A percentile compares a stretch with the other conserved stretches of the same genome.
phyloP scores from a whole-genome alignment of 2,888 invertebrate genomes.

The Drosophila nigritarsus region DNA sequence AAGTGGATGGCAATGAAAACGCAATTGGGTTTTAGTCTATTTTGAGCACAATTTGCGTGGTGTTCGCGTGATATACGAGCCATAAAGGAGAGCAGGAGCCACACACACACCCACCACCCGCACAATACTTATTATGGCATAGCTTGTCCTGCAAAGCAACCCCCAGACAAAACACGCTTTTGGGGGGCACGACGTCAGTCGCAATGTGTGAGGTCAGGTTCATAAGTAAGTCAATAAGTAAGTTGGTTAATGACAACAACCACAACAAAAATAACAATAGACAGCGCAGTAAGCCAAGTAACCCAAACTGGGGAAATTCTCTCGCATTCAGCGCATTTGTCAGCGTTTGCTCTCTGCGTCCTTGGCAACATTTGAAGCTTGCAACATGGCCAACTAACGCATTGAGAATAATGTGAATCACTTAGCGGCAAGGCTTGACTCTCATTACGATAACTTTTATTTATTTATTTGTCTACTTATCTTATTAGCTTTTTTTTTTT shows the following conservation, averaged over 20 bases:
- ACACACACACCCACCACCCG: background rate
- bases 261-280: constrained; percentile 29
- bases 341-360: constrained; percentile 24
- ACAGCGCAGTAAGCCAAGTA: constrained; percentile 17
- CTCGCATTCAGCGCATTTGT: constrained; percentile 49
- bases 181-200: constrained; percentile 43
- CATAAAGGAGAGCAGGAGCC: constrained; percentile 44
- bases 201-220: constrained; percentile 75
- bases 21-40: constrained; percentile 62
- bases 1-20: constrained; percentile 49
- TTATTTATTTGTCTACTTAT: background rate
- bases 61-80: constrained; percentile 64
- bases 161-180: constrained; percentile 38
- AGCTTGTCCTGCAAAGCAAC: constrained; percentile 17
- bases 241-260: constrained; percentile 71
- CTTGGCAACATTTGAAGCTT: constrained; percentile 48
- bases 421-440: background rate
- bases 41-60: constrained; percentile 55
- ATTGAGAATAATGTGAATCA: background rate
- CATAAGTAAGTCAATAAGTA: constrained; percentile 80
- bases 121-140: constrained; percentile 25
- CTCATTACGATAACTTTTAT: background rate
- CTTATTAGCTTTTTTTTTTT: fast-evolving
- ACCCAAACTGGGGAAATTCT: constrained; percentile 55
- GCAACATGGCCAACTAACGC: constrained; percentile 34